phyloP scores from a whole-genome alignment of 2,113 vertebrate species.

The Periophthalmodon schlosseri region DNA sequence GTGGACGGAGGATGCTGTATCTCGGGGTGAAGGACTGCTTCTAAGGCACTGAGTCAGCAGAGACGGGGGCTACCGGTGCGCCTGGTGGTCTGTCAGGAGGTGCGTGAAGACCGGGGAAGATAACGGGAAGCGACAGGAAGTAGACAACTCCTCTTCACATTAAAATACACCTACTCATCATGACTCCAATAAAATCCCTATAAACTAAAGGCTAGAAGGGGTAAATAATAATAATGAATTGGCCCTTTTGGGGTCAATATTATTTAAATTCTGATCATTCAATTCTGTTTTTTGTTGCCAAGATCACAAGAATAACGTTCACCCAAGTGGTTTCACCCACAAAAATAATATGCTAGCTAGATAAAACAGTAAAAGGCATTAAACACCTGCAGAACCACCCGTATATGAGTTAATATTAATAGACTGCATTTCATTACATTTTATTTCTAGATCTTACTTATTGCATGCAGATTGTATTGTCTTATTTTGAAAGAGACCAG shows the following conservation, averaged over 20 bases:
- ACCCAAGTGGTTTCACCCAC: too few species aligned
- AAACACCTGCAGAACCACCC: too few species aligned
- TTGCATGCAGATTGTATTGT: not conserved
- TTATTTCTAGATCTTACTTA: not conserved
- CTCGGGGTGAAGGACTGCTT: slow-evolving; percentile 66
- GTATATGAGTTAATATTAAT: not conserved
- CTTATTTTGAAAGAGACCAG: slow-evolving; percentile 1
- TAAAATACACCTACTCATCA: slow-evolving; percentile 34
- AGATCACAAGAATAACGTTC: too few species aligned
- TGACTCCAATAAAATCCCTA: not conserved
- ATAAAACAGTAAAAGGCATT: too few species aligned
- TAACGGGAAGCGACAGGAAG: slow-evolving; percentile 28
- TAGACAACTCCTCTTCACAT: slow-evolving; percentile 14
- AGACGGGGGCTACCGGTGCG: slow-evolving; percentile 63
- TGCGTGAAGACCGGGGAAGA: slow-evolving; percentile 41
- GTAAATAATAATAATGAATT: too few species aligned
- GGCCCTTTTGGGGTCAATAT: not conserved
- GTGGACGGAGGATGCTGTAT: slow-evolving; percentile 63
- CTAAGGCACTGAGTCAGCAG: slow-evolving; percentile 86
- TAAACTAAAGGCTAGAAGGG: not conserved
- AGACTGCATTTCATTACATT: not conserved
- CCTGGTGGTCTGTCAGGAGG: slow-evolving; percentile 60
- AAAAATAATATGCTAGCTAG: too few species aligned
- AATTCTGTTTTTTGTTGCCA: not conserved
- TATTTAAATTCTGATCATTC: not conserved